Percentiles rank a stretch among this genome's conserved stretches.
These are phyloP conservation scores for Chelonus insularis DNA, from an alignment of 1,140 invertebrate genomes.

Conservation along the genomic window DNA sequence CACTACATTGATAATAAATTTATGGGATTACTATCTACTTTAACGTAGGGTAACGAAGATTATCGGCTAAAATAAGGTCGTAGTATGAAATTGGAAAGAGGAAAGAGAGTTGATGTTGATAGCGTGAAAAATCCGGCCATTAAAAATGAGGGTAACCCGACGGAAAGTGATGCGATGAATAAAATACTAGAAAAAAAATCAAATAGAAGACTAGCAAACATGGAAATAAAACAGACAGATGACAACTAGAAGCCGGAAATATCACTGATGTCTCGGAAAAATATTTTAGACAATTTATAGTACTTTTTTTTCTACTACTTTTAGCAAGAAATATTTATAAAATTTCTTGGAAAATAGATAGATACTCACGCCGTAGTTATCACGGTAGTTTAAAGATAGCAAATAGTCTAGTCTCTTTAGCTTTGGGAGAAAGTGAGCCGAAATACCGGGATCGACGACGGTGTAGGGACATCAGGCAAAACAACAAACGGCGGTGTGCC, in stretches of 20 bases:
- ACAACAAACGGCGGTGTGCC: conserved; percentile 27
- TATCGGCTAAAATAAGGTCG: too few species aligned
- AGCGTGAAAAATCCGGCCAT: conserved; percentile 4
- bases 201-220: too few species aligned
- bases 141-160: not conserved
- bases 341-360: too few species aligned
- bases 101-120: not conserved
- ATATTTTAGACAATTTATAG: too few species aligned
- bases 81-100: not conserved
- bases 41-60: too few species aligned
- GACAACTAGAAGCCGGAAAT: too few species aligned
- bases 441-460: conserved; percentile 28
- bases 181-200: not conserved
- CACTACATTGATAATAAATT: too few species aligned
- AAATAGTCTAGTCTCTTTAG: not conserved
- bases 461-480: conserved; percentile 40
- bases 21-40: too few species aligned
- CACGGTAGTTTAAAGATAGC: conserved; percentile 1
- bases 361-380: not conserved
- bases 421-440: not conserved
- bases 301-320: too few species aligned
- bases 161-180: conserved; percentile 2
- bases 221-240: too few species aligned
- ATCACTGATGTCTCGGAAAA: too few species aligned
- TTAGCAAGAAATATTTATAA: too few species aligned